phyloP scores from a whole-genome alignment of 2,888 invertebrate species.

The Dynastes hyllus region DNA sequence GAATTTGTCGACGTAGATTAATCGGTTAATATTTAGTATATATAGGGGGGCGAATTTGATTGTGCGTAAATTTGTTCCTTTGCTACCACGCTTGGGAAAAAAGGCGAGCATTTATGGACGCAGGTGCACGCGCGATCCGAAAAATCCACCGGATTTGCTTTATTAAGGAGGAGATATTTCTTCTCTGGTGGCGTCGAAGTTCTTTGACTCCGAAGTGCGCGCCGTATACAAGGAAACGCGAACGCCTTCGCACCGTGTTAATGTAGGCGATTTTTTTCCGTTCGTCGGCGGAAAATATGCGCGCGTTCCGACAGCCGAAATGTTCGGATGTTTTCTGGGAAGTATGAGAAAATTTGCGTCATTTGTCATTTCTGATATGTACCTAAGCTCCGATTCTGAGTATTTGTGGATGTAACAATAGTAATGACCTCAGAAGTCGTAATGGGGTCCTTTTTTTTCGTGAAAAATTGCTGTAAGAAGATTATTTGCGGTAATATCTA shows the following conservation, averaged over 20 bases:
- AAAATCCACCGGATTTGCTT: slow-evolving; percentile 45
- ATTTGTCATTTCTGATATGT: slow-evolving; percentile 33
- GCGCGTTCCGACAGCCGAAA: slow-evolving; percentile 2
- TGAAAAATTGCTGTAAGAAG: too few species aligned
- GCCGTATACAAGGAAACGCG: slow-evolving; percentile 11
- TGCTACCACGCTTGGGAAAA: not conserved
- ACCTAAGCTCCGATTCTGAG: not conserved
- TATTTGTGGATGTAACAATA: too few species aligned
- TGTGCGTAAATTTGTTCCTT: slow-evolving; percentile 41
- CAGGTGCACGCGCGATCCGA: slow-evolving; percentile 35
- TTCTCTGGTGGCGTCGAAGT: slow-evolving; percentile 22
- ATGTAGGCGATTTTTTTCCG: slow-evolving; percentile 30
- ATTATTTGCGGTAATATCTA: too few species aligned
- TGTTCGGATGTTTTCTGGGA: slow-evolving; percentile 9
- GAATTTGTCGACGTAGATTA: slow-evolving; percentile 46
- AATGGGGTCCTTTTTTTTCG: not conserved
- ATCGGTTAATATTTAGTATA: slow-evolving; percentile 46
- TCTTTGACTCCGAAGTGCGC: slow-evolving; percentile 4
- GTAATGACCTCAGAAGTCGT: too few species aligned
- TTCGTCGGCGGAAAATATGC: slow-evolving; percentile 23
- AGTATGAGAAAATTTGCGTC: slow-evolving; percentile 27
- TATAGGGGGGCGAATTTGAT: slow-evolving; percentile 31
- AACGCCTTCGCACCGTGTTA: slow-evolving; percentile 12
- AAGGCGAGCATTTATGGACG: slow-evolving; percentile 26
- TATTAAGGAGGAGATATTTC: slow-evolving; percentile 43